Evolutionary conservation across 30 jellyfish, hydroid and myxozoan species (phyloP).

Genomic region (Clytia hemisphaerica): DNA sequence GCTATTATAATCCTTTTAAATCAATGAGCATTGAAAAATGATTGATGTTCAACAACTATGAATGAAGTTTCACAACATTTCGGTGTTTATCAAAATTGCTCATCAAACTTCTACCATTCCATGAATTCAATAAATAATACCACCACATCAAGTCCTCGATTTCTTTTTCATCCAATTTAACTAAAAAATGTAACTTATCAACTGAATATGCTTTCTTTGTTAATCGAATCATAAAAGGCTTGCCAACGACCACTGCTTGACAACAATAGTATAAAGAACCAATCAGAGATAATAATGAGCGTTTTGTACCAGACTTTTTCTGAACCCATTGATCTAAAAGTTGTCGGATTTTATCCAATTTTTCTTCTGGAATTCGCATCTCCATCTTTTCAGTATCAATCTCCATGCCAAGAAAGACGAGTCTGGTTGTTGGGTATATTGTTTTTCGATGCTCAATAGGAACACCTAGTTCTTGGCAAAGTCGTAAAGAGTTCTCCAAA

Average conservation of each 20-base stretch:
- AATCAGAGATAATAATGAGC: constrained; percentile 36
- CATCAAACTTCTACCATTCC: constrained; percentile 64
- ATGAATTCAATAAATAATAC: constrained; percentile 26
- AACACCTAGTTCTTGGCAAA: constrained; percentile 42
- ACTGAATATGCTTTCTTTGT: constrained; percentile 30
- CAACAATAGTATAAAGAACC: constrained; percentile 54
- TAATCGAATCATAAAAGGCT: constrained; percentile 22
- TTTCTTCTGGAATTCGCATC: constrained; percentile 34
- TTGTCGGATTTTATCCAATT: constrained; percentile 19
- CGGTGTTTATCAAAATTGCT: constrained; percentile 1
- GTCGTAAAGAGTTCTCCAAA: neutral
- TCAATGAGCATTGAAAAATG: too few relatives aligned
- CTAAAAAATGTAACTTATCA: constrained; percentile 19
- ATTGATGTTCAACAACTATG: too few relatives aligned
- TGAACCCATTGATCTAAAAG: constrained; percentile 24
- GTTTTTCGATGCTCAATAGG: constrained; percentile 48
- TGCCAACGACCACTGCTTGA: constrained; percentile 47
- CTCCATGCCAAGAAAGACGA: constrained; percentile 36
- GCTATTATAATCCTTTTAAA: too few relatives aligned
- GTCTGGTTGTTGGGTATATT: constrained; percentile 51
- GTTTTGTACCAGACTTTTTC: constrained; percentile 26
- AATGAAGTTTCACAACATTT: constrained; percentile 19
- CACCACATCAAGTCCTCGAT: constrained; percentile 44
- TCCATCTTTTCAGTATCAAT: constrained; percentile 30
- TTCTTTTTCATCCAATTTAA: constrained; percentile 12